Conservation (phyloP, 2,888 invertebrate genomes). For the Lochmaea capreae region DNA sequence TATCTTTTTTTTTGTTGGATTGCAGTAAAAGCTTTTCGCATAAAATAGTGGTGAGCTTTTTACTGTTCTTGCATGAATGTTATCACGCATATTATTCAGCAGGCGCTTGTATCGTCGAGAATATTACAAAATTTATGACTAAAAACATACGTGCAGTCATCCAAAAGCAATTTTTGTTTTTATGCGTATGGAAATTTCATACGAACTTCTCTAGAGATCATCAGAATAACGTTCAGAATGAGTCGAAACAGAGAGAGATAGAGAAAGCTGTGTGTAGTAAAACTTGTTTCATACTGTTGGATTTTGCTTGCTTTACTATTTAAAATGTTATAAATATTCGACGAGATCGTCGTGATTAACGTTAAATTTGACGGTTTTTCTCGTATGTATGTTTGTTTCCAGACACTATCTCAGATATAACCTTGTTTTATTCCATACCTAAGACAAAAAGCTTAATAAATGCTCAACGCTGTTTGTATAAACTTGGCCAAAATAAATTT, state of each 20-base stretch:
- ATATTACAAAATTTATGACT: conserved; percentile 38
- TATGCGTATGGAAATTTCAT: conserved; percentile 41
- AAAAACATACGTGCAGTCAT: conserved; percentile 37
- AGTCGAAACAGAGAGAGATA: neutral
- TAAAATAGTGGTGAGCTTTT: conserved; percentile 33
- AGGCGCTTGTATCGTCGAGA: conserved; percentile 34
- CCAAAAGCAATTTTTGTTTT: conserved; percentile 34
- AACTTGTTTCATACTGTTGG: conserved; percentile 25
- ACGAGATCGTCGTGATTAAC: neutral
- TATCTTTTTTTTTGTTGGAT: conserved; percentile 7
- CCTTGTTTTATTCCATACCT: too few relatives aligned
- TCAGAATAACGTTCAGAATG: conserved; percentile 31
- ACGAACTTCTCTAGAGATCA: conserved; percentile 29
- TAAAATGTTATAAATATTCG: neutral
- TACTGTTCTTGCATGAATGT: conserved; percentile 34
- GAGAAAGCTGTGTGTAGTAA: conserved; percentile 17
- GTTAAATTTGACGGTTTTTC: too few relatives aligned
- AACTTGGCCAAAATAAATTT: too few relatives aligned
- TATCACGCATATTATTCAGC: conserved; percentile 38
- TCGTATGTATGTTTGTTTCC: too few relatives aligned
- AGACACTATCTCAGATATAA: too few relatives aligned
- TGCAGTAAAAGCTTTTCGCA: conserved; percentile 17
- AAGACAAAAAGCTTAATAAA: too few relatives aligned
- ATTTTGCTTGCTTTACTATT: neutral
- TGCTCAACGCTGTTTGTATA: too few relatives aligned